phyloP scores from a whole-genome alignment of 2,113 vertebrate species.

The Numida meleagris region DNA sequence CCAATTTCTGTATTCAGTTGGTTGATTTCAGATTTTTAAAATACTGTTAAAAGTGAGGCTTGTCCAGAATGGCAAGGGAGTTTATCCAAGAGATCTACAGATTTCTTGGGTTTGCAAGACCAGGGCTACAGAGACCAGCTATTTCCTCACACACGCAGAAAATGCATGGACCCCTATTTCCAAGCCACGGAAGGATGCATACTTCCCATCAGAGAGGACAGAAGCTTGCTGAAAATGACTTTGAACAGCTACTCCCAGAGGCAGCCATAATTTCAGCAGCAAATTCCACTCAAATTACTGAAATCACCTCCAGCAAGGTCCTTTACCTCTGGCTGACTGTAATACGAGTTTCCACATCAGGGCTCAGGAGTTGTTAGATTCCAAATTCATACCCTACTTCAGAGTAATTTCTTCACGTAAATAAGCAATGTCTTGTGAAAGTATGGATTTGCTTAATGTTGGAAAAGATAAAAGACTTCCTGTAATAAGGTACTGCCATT shows the following conservation, averaged over 20 bases:
- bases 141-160: not conserved
- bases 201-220: not conserved
- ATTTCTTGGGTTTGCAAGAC: not conserved
- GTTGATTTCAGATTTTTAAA: not conserved
- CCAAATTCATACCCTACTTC: not conserved
- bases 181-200: not conserved
- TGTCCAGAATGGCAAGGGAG: not conserved
- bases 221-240: not conserved
- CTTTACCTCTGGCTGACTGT: not conserved
- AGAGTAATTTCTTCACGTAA: not conserved
- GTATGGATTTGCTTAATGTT: not conserved
- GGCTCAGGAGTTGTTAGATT: not conserved
- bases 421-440: not conserved
- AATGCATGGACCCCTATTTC: not conserved
- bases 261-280: not conserved
- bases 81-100: not conserved
- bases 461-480: not conserved
- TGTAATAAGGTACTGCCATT: not conserved
- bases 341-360: not conserved
- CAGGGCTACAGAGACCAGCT: not conserved
- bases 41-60: not conserved
- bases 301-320: conserved; percentile 17
- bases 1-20: conserved; percentile 11
- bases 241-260: not conserved
- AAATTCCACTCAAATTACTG: not conserved